Percentiles rank a stretch among this genome's conserved stretches.
Evolutionary conservation across 2,113 vertebrate genomes (phyloP).

Genomic region (Zeus faber): DNA sequence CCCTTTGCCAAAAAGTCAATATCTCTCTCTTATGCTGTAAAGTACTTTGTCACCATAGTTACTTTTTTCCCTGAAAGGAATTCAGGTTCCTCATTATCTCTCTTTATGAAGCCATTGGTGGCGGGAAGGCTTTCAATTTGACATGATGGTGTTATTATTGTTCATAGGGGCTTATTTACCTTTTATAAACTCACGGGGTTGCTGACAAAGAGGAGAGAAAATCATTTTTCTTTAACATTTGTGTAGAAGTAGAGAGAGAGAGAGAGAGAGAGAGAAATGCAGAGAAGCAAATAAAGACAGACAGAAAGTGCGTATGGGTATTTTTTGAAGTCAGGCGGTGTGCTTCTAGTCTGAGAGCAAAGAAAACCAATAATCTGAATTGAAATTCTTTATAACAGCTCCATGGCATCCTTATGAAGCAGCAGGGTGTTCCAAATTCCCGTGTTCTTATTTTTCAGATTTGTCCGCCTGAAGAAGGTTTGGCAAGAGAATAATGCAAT

Average conservation of each 20-base stretch:
- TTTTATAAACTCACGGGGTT: constrained; percentile 24
- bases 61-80: constrained; percentile 45
- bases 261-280: not conserved
- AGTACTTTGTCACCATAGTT: constrained; percentile 65
- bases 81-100: no score
- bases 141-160: constrained; percentile 33
- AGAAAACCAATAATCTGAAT: no score
- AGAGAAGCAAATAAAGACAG: constrained; percentile 6
- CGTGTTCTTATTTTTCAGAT: constrained; percentile 28
- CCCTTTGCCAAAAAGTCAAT: no score
- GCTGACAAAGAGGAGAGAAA: not conserved
- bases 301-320: no score
- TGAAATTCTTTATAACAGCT: no score
- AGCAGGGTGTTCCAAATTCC: not conserved
- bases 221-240: constrained; percentile 8
- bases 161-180: constrained; percentile 22
- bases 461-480: constrained; percentile 4
- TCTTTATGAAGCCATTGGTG: constrained; percentile 31
- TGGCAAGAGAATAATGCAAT: constrained; percentile 38
- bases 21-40: constrained; percentile 1
- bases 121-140: constrained; percentile 39
- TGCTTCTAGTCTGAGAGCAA: no score
- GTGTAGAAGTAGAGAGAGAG: not conserved
- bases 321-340: no score
- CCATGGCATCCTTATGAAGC: no score